Evolutionary conservation across 2,113 vertebrate genomes (phyloP), one percentile per base, ranked within the genome.

Genomic region (Melanostigma gelatinosum): DNA sequence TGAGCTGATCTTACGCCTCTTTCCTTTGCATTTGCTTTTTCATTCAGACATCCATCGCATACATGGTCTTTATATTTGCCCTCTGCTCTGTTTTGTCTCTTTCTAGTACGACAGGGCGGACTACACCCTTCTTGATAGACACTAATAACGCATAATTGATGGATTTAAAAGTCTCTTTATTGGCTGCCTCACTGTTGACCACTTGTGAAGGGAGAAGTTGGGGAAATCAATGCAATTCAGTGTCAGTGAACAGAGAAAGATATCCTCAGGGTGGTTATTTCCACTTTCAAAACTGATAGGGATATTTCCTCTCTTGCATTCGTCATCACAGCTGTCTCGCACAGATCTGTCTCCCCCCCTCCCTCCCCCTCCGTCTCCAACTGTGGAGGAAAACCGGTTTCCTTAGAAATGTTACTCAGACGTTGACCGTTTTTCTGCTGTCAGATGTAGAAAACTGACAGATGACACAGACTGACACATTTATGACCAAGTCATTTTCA

Each of bases 301-400:
- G 75, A 87, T 85, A 85, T 85, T 83, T 84, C 18, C 32, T 86
- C 64, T 70, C 40, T 81, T 64, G 48, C 76, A 82, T 86, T 77
- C 85, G 83, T 79, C 86, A 67, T 80, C 81, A 69, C 79, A 84
- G 83, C 79, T 83, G 85, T 76, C 69, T 69, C 18, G 20, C 38
- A 38, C 22, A 29, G 66, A 80, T 79, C 61, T 62, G 36, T 24
- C 22, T 36, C 4, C 68, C 52, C 67, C 79, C 24, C 24, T 24
- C 38, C 46, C 60, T 12, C 16, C 60, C 22, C 63, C 38, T 6
- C 67, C 24, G 15, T 75, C 52, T 85, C 55, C 48, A 52, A 22
- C 29, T 68, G n/a, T 12, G 12, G 24, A 50, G 70, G 62, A 80
- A 69, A 65, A 66, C 54, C 55, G 77, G 13, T 50, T 82, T 87